Percentiles rank a stretch among this genome's conserved stretches.
phyloP scores from a whole-genome alignment of 2,797 vertebrate genomes.

The Lerista edwardsae region DNA sequence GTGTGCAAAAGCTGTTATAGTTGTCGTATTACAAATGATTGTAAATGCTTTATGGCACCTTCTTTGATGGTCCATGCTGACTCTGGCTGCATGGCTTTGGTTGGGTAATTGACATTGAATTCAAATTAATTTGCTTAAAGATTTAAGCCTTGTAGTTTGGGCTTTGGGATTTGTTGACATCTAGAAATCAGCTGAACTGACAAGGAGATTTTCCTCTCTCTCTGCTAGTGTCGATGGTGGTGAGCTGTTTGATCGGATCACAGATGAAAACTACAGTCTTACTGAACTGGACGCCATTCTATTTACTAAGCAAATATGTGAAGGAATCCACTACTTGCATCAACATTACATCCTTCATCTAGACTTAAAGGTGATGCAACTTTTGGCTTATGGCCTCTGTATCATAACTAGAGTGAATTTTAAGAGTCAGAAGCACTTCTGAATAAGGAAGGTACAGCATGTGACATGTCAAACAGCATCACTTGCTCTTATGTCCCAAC shows the following conservation, averaged over 20 bases:
- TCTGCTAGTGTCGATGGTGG: conserved; percentile 85
- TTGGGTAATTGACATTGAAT: neutral
- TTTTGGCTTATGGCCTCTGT: neutral
- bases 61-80: no score
- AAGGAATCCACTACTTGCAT: conserved; percentile 87
- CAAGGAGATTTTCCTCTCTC: neutral
- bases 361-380: conserved; percentile 85
- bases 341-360: conserved; percentile 91
- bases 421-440: no score
- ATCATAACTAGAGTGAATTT: no score
- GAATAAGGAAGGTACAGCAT: no score
- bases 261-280: conserved; percentile 84
- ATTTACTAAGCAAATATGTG: conserved; percentile 88
- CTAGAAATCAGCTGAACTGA: neutral
- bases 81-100: neutral
- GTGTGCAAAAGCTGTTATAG: no score
- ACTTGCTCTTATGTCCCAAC: no score
- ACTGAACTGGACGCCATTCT: conserved; percentile 87
- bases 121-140: neutral
- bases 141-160: neutral
- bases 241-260: conserved; percentile 89
- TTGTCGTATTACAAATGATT: no score
- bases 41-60: no score
- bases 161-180: neutral
- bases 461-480: no score